Evolutionary conservation across 2,888 invertebrate genomes (phyloP).

Genomic region (Zaprionus bogoriensis): DNA sequence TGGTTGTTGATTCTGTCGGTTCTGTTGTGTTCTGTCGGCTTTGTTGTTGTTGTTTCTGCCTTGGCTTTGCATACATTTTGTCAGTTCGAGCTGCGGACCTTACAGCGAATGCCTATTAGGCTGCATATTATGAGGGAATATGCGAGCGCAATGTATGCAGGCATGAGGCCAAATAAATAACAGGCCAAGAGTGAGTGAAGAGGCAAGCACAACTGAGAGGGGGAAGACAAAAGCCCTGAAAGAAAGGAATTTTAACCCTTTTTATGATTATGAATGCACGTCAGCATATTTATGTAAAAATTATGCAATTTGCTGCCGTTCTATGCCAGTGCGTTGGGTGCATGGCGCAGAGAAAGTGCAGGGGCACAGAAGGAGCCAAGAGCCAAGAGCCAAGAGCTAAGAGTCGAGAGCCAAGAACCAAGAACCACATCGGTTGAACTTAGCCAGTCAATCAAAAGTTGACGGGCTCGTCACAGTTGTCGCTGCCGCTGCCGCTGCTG

Average conservation of each 20-base stretch:
- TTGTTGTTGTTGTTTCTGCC: constrained; percentile 36
- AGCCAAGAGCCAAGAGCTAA: background rate
- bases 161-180: constrained; percentile 69
- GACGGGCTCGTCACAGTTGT: constrained; percentile 76
- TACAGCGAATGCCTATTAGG: constrained; percentile 72
- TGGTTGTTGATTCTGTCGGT: constrained; percentile 25
- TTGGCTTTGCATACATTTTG: constrained; percentile 74
- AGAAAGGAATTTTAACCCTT: constrained; percentile 67
- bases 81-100: constrained; percentile 45
- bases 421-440: constrained; percentile 67
- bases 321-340: constrained; percentile 63
- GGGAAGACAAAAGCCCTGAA: constrained; percentile 20
- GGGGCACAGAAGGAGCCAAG: constrained; percentile 27
- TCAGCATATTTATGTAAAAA: constrained; percentile 78
- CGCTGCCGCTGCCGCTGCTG: constrained; percentile 61
- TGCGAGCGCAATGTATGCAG: constrained; percentile 34
- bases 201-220: constrained; percentile 21
- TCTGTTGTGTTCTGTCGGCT: too few relatives aligned
- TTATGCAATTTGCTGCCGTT: constrained; percentile 79
- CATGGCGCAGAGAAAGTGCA: background rate
- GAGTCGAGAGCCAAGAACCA: constrained; percentile 19
- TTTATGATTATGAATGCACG: constrained; percentile 77
- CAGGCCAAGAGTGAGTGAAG: constrained; percentile 44
- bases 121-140: constrained; percentile 64
- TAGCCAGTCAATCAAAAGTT: constrained; percentile 76